Base-by-base conservation (phyloP, 2,113 vertebrate species). In the Hyperopisus bebe region DNA sequence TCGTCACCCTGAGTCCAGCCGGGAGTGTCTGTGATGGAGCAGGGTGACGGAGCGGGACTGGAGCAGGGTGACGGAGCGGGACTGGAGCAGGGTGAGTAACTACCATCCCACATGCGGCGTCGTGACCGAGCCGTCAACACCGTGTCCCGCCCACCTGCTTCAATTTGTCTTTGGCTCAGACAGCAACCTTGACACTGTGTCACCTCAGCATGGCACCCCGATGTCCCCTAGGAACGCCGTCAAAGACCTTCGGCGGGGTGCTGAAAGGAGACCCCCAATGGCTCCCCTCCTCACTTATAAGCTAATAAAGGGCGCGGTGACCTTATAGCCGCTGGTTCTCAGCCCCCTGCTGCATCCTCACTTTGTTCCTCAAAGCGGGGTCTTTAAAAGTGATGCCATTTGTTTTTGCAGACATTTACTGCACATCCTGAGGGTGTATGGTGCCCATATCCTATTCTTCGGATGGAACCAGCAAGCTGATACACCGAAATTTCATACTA, bases 261-360 rank as follows among this genome's bases (percentile, higher is more conserved):
- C 77, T 90, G 47, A 90, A 47, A 93, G 89, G 83, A 90, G 70
- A 31, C 0, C 0, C 89, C 50, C 35, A 89, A 91, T 89, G 89
- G 84, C 53, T 77, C 88, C 50, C 17, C 90, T 90, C 35, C 62
- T 80, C 83, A 27, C 70, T 62, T 0, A 0, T 0, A 0, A 3
- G 15, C 44, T 2, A 1, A 39, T 87, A 87, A 0, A 0, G n/a
- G n/a, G 80, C 11, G 19, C 13, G 27, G 8, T 46, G 19, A 3
- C 31, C 87, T 44, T 31, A 88, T 90, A 89, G 90, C 91, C 83
- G 92, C 90, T 90, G 89, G 83, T 91, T 74, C 3, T 5, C 5
- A 35, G 17, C 39, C 15, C 47, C 42, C 85, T 51, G 46, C 27
- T 50, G 42, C 13, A 70, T 66, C 39, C 58, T 17, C 15, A 31